A percentile compares a stretch with the other conserved stretches of the same genome.
phyloP scores from a whole-genome alignment of 2,113 vertebrate species.

The Ageneiosus marmoratus region DNA sequence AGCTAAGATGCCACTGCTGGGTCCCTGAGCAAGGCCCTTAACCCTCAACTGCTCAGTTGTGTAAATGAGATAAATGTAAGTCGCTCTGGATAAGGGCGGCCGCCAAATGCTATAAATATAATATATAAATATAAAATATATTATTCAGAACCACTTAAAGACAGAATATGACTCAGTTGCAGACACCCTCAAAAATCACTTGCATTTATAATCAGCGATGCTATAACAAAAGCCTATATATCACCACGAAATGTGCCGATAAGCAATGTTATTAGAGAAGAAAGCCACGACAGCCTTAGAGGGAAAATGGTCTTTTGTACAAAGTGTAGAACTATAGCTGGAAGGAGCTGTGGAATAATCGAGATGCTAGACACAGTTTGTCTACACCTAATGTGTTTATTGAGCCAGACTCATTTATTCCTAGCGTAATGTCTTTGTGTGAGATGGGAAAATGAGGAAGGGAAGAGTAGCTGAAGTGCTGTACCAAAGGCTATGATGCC shows the following conservation, averaged over 20 bases:
- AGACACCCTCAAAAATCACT: constrained; percentile 13
- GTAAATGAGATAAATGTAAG: too few species aligned
- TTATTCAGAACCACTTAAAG: constrained; percentile 17
- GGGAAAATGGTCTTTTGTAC: constrained; percentile 26
- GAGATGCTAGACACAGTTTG: constrained; percentile 4
- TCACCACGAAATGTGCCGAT: constrained; percentile 15
- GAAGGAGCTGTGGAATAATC: constrained; percentile 26
- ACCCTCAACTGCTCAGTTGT: too few species aligned
- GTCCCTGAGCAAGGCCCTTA: too few species aligned
- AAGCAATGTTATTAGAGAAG: constrained; percentile 22
- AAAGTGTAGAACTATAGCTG: constrained; percentile 26
- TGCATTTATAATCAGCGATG: neutral
- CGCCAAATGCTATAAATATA: too few species aligned
- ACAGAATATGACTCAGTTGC: neutral
- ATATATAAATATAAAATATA: too few species aligned
- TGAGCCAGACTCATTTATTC: constrained; percentile 38
- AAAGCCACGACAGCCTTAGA: constrained; percentile 1
- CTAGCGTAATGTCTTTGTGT: constrained; percentile 19
- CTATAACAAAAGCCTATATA: constrained; percentile 6
- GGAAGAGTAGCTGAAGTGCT: neutral
- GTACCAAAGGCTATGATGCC: neutral
- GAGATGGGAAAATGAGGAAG: constrained; percentile 3
- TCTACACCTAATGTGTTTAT: constrained; percentile 35
- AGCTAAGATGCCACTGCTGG: too few species aligned
- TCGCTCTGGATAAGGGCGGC: too few species aligned